These are phyloP conservation scores for Ooceraea biroi DNA, from an alignment of 1,140 invertebrate species.

Conservation along the genomic window DNA sequence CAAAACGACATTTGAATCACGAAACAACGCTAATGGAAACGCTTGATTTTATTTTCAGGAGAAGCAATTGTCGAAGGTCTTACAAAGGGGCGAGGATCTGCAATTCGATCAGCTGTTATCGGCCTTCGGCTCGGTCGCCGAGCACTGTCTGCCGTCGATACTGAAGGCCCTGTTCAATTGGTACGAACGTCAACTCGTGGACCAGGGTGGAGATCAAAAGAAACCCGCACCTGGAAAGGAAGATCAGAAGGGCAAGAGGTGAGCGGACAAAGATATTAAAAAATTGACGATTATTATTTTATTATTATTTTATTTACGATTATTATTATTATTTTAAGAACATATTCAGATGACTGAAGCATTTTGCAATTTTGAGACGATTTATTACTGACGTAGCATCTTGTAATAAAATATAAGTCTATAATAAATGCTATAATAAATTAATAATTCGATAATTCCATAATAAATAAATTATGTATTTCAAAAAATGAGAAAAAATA, in stretches of 20 bases:
- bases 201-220: slow-evolving; percentile 87
- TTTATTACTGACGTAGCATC: no score
- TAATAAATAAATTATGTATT: no score
- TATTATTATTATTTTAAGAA: slow-evolving; percentile 8
- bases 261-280: slow-evolving; percentile 88
- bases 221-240: slow-evolving; percentile 87
- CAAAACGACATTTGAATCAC: slow-evolving; percentile 10
- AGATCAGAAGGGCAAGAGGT: slow-evolving; percentile 92
- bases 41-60: slow-evolving; percentile 89
- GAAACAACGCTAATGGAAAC: not conserved
- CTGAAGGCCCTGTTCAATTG: slow-evolving; percentile 97
- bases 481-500: no score
- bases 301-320: no score
- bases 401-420: no score
- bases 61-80: slow-evolving; percentile 95
- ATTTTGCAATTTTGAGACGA: no score
- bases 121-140: slow-evolving; percentile 96
- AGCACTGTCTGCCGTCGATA: slow-evolving; percentile 98
- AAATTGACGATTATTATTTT: no score
- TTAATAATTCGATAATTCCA: no score
- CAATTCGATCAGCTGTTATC: slow-evolving; percentile 98
- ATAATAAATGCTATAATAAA: no score
- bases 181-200: slow-evolving; percentile 96
- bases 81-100: slow-evolving; percentile 97
- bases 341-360: not conserved